Evolutionary conservation across 2,888 invertebrate genomes (phyloP), one percentile per base, ranked within the genome.

Genomic region (Drosophila nr. perissopoda): DNA sequence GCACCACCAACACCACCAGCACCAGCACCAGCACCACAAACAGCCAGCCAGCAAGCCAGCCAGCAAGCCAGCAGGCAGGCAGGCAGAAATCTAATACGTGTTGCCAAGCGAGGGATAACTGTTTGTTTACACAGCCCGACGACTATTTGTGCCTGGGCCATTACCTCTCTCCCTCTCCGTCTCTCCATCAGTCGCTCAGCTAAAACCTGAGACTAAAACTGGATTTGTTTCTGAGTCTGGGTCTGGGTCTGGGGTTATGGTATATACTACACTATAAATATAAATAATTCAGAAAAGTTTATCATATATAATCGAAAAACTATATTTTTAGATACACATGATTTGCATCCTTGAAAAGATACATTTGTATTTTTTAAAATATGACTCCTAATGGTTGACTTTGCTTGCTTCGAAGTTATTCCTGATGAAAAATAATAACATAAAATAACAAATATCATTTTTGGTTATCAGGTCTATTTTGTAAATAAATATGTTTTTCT

Each of bases 51-150:
- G 36, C 27, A 66, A 46, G 13, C 21, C 21, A 46, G 21, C 46
- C 42, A 42, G 33, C 27, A 65, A 38, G 46, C 51, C 58, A 56
- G 65, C 57, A 65, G 36, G 11, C 42, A 42, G 4, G 53, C 53
- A 25, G 54, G 51, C 79, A 82, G 86, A 88, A 87, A 87, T 81
- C 84, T 83, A 88, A 87, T 87, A 87, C 86, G 83, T 88, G 86
- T 88, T 88, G 84, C 75, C 82, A 79, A 74, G 76, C 70, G 76
- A 79, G 83, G 88, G 81, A 87, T 85, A 88, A 88, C 85, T 81
- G 88, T 88, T 87, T 87, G 87, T 87, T 87, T 87, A 86, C 88
- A 88, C 71, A 83, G 83, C 62, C 75, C 62, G 63, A 49, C 61
- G 81, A 82, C 84, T 83, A 87, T 85, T 83, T 88, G 79, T 88